phyloP scores from a whole-genome alignment of 1,140 invertebrate genomes.

The Littorina saxatilis region DNA sequence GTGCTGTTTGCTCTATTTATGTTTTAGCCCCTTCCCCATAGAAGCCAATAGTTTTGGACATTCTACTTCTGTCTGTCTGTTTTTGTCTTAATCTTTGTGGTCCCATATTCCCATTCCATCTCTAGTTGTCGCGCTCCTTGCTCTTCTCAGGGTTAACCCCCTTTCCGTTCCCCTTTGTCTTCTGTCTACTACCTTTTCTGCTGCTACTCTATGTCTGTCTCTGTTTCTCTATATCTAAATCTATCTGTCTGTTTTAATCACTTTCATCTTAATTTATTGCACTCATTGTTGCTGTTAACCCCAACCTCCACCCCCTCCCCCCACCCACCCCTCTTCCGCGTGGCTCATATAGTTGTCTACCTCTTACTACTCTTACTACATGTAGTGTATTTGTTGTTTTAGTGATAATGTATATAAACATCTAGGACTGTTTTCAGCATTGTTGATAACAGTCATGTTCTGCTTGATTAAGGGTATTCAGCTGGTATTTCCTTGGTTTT shows the following conservation, averaged over 20 bases:
- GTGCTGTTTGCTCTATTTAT: too few relatives aligned
- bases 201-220: slow-evolving; percentile 73
- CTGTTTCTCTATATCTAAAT: background rate
- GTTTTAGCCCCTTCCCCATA: too few relatives aligned
- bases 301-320: background rate
- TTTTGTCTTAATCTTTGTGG: slow-evolving; percentile 56
- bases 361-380: background rate
- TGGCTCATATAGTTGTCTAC: background rate
- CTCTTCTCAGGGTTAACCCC: too few relatives aligned
- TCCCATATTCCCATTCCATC: slow-evolving; percentile 53
- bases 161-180: slow-evolving; percentile 46
- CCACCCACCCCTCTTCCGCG: background rate
- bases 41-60: too few relatives aligned
- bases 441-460: too few relatives aligned
- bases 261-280: background rate
- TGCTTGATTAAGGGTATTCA: too few relatives aligned
- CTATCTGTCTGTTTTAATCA: background rate
- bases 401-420: too few relatives aligned
- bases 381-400: too few relatives aligned
- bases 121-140: slow-evolving; percentile 48
- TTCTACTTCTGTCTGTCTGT: slow-evolving; percentile 63
- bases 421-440: too few relatives aligned
- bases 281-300: background rate
- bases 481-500: too few relatives aligned
- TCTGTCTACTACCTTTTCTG: slow-evolving; percentile 42